Percentiles rank a stretch among this genome's conserved stretches.
Evolutionary conservation across 2,113 vertebrate genomes (phyloP).

Genomic region (Isurus oxyrinchus): DNA sequence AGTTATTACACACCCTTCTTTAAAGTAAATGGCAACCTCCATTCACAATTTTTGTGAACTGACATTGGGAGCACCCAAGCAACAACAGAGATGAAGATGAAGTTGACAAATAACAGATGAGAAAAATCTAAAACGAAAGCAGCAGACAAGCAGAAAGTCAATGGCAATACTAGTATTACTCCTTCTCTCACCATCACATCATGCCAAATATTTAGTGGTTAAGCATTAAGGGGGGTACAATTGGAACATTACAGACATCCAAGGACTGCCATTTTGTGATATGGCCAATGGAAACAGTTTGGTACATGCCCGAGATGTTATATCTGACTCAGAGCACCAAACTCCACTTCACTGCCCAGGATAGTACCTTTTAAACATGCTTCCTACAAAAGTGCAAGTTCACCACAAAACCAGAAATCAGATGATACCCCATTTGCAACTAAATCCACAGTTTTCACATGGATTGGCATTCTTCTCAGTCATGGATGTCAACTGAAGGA

Average conservation of each 20-base stretch:
- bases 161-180: not conserved
- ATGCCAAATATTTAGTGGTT: not conserved
- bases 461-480: not conserved
- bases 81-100: not conserved
- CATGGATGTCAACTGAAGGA: not conserved
- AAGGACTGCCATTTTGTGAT: not conserved
- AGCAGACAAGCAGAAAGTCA: not conserved
- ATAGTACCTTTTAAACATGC: not conserved
- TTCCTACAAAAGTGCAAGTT: not conserved
- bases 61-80: not conserved
- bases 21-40: not conserved
- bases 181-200: not conserved
- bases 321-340: not conserved
- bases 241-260: not conserved
- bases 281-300: not conserved
- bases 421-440: not conserved
- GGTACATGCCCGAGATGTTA: too few species aligned
- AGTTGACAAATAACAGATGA: not conserved
- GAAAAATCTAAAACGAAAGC: not conserved
- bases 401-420: not conserved
- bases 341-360: not conserved
- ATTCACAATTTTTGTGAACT: not conserved
- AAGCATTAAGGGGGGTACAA: not conserved
- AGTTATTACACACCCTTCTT: not conserved
- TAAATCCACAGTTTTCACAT: not conserved